A percentile compares a stretch with the other conserved stretches of the same genome.
phyloP scores from a whole-genome alignment of 1,140 invertebrate species.

The Tetraneura akinire region DNA sequence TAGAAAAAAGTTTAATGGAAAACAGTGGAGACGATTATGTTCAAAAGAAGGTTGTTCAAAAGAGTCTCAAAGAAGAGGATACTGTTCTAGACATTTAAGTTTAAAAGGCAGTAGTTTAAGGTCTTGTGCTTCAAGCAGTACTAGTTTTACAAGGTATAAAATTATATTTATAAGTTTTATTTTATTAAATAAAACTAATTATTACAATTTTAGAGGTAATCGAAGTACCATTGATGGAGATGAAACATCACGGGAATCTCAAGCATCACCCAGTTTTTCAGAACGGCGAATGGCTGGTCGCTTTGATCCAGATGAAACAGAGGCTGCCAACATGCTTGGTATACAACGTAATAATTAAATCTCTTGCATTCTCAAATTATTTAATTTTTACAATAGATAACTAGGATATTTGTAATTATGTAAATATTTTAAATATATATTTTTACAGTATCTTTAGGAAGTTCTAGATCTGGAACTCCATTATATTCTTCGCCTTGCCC shows the following conservation, averaged over 20 bases:
- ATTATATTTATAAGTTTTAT: neutral
- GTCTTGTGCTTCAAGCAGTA: conserved; percentile 61
- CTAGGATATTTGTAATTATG: neutral
- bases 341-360: conserved; percentile 54
- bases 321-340: conserved; percentile 95
- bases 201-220: conserved; percentile 58
- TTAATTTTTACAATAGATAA: neutral
- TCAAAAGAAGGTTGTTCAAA: conserved; percentile 95
- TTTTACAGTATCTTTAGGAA: conserved; percentile 81
- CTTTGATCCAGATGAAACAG: conserved; percentile 91
- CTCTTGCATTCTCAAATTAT: conserved; percentile 17
- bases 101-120: conserved; percentile 72
- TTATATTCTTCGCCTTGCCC: conserved; percentile 78
- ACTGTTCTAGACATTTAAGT: conserved; percentile 93
- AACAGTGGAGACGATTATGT: conserved; percentile 96
- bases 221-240: conserved; percentile 72
- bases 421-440: conserved; percentile 16
- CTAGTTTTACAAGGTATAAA: conserved; percentile 59
- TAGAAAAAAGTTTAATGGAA: conserved; percentile 98
- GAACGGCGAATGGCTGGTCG: conserved; percentile 71
- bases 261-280: conserved; percentile 80
- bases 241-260: conserved; percentile 85
- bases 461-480: conserved; percentile 85
- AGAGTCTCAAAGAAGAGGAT: conserved; percentile 95
- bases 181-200: neutral